Base-by-base conservation (phyloP, 2,113 vertebrate genomes). In the Noturus placidus region DNA sequence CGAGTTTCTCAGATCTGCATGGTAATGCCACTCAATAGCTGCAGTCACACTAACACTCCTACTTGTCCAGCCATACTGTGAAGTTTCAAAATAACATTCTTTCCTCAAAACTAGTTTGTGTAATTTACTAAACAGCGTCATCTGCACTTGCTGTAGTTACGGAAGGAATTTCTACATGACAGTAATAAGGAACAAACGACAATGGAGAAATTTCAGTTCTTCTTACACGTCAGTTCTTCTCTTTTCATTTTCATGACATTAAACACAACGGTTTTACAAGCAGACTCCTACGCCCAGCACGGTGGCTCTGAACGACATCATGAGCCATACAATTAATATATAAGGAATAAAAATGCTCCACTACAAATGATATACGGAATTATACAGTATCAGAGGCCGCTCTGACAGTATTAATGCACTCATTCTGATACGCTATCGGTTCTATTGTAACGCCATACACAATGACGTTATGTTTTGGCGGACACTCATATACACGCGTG, bases 1-100 rank as follows among this genome's bases (percentile, higher is more conserved):
- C 92, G 88, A 84, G 93, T 96, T 35, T 91, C 92, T 22, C 95
- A 90, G 87, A 87, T 94, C 89, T 95, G 95, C 91, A 91, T 74
- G 93, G 95, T 96, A 88, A 77, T 50, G 46, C 46, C 20, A 27
- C 10, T 63, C 22, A n/a, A 14, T 19, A 38, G 17, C 35, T 63
- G 35, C 14, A 59, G 35, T 63, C 30, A 15, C 27, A 25, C 1
- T 25, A n/a, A 25, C n/a, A 56, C 13, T 57, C 19, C 1, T 5
- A 35, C 42, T 46, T 46, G 5, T 46, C 42, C 42, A 6, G 17
- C 10, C 83, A 74, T 59, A 3, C 57, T 1, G n/a, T n/a, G 38
- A 63, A 11, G 1, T 42, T 61, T 70, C 54, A 27, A 5, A 59
- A 30, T 11, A n/a, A 5, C 10, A 19, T 25, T 27, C 1, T 59